Percentiles rank a stretch among this genome's conserved stretches.
Evolutionary conservation across 2,888 invertebrate genomes (phyloP).

Genomic region (Drosophila niveifrons): DNA sequence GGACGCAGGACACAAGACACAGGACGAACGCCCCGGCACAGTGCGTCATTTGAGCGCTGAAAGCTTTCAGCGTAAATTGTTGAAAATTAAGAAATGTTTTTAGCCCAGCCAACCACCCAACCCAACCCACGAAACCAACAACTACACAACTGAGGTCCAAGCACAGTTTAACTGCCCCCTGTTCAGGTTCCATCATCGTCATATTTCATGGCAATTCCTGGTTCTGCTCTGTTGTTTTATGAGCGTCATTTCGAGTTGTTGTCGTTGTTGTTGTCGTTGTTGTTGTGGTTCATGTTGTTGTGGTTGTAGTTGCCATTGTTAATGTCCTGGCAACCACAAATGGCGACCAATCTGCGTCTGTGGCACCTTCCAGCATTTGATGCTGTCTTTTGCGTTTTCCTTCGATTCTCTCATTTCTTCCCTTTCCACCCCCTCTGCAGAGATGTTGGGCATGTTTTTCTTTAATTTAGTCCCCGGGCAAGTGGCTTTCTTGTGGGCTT

Average conservation of each 20-base stretch:
- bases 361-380: slow-evolving; percentile 43
- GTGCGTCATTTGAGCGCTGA: slow-evolving; percentile 79
- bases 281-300: slow-evolving; percentile 31
- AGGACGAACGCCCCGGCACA: slow-evolving; percentile 23
- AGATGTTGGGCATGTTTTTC: slow-evolving; percentile 58
- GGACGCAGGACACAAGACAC: slow-evolving; percentile 34
- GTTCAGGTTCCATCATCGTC: slow-evolving; percentile 63
- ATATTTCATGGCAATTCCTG: slow-evolving; percentile 72
- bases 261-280: slow-evolving; percentile 34
- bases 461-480: slow-evolving; percentile 75
- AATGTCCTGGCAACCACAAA: slow-evolving; percentile 81
- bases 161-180: slow-evolving; percentile 34
- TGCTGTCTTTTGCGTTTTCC: slow-evolving; percentile 54
- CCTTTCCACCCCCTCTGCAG: slow-evolving; percentile 5
- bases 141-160: slow-evolving; percentile 26
- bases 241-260: slow-evolving; percentile 68
- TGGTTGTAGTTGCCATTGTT: slow-evolving; percentile 69
- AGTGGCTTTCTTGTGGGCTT: slow-evolving; percentile 68
- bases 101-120: slow-evolving; percentile 31
- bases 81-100: slow-evolving; percentile 82
- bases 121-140: slow-evolving; percentile 33
- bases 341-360: slow-evolving; percentile 68
- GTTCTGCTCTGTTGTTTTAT: slow-evolving; percentile 75
- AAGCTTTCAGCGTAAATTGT: slow-evolving; percentile 80
- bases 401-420: slow-evolving; percentile 14